Base-by-base conservation (phyloP, 2,113 vertebrate genomes). In the Sceloporus undulatus region DNA sequence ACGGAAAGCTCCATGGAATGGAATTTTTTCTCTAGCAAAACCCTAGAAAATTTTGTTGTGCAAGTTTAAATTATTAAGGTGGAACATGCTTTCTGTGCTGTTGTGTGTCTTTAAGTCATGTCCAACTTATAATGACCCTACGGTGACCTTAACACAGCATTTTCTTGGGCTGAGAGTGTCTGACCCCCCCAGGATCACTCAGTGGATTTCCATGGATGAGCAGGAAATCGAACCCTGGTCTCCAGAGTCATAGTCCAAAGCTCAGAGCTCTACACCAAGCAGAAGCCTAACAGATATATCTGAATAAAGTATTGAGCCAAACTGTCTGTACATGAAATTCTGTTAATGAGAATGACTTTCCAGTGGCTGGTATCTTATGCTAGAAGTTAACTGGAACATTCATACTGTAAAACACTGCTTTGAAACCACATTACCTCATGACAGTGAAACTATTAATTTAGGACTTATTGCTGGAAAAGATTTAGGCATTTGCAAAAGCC, bases 21-120 rank as follows among this genome's bases (percentile, higher is more conserved):
- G 42, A 56, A 73, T 34, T 23, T 27, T 71, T 83, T 71, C 42
- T 27, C 13, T 52, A 54, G 27, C 65, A 84, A 42, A 71, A 10
- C 48, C 70, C 34, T 59, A 52, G 82, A 38, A 40, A 13, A 79
- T 48, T 84, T 65, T 88, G 14, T 52, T 59, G 29, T 82, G 59
- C 2, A 91, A 88, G 89, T n/a, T n/a, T 42, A 68, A 91, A 88
- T 84, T 91, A 54, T 91, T 91, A 62, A 62, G 18, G 13, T 4
- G 16, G 11, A 62, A 62, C 18, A 62, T 62, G 13, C 18, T 62
- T 62, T 4, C 4, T 62, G 59, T 14, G 59, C 59, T 48, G 48
- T 48, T 48, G 48, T 48, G 48, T 48, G 48, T 7, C 48, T 48
- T 48, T 48, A 48, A 48, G 48, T 48, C 48, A 48, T 48, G 3